A percentile compares a stretch with the other conserved stretches of the same genome.
These are phyloP conservation scores for Chamaetylas fuelleborni DNA, from an alignment of 2,113 vertebrate species.

Conservation along the genomic window DNA sequence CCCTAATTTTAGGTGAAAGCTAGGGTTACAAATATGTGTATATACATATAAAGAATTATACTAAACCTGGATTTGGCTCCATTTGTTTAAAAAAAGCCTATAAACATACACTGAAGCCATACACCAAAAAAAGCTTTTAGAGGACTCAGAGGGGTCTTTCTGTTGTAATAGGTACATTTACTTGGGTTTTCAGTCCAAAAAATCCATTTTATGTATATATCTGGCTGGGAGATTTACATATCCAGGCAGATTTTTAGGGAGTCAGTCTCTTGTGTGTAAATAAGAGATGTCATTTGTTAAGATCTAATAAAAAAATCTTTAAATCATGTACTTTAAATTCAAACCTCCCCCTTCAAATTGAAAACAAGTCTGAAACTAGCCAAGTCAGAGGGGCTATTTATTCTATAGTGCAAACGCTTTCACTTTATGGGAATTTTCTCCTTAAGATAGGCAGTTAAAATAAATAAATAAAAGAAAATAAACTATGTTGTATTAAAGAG, in stretches of 20 bases:
- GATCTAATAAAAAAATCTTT: slow-evolving; percentile 55
- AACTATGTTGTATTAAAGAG: neutral
- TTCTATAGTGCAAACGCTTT: neutral
- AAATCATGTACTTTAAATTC: slow-evolving; percentile 52
- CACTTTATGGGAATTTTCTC: slow-evolving; percentile 21
- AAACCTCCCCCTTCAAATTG: slow-evolving; percentile 37
- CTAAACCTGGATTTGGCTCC: slow-evolving; percentile 28
- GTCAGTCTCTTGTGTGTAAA: slow-evolving; percentile 52
- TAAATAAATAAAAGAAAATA: neutral
- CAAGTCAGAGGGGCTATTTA: neutral
- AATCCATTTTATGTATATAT: slow-evolving; percentile 31
- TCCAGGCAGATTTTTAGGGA: slow-evolving; percentile 44
- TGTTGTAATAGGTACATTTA: slow-evolving; percentile 52
- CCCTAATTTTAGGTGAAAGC: neutral
- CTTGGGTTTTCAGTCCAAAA: slow-evolving; percentile 50
- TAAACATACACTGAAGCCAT: slow-evolving; percentile 43
- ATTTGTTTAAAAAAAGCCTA: neutral
- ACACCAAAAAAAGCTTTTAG: slow-evolving; percentile 49
- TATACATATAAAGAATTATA: neutral
- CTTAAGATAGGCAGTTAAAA: neutral
- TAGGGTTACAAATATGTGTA: slow-evolving; percentile 6
- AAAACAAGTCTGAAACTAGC: slow-evolving; percentile 23
- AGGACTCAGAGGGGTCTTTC: slow-evolving; percentile 54
- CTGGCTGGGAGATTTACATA: slow-evolving; percentile 58
- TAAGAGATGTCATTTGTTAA: slow-evolving; percentile 58